Percentiles rank a stretch among this genome's conserved stretches.
phyloP scores from a whole-genome alignment of 2,888 invertebrate species.

The Synanthedon andrenaeformis region DNA sequence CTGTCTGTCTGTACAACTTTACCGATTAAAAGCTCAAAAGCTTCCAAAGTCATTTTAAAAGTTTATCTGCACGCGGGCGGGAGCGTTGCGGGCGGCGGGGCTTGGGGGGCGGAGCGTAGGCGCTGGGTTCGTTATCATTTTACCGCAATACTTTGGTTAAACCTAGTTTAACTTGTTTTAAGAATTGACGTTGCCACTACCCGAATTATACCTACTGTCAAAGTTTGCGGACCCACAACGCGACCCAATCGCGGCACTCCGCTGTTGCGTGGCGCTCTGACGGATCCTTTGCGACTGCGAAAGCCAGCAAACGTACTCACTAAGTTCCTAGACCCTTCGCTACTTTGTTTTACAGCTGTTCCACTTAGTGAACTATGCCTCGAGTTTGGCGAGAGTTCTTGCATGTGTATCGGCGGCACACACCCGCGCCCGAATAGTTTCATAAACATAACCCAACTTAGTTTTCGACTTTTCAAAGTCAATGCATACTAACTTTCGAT shows the following conservation, averaged over 20 bases:
- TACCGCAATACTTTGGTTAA: conserved; percentile 61
- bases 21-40: conserved; percentile 73
- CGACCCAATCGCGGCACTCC: conserved; percentile 11
- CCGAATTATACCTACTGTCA: conserved; percentile 57
- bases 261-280: conserved; percentile 15
- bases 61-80: conserved; percentile 68
- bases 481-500: conserved; percentile 71
- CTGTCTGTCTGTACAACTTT: conserved; percentile 73
- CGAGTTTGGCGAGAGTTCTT: conserved; percentile 68
- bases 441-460: conserved; percentile 71
- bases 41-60: conserved; percentile 73
- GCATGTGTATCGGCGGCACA: conserved; percentile 68
- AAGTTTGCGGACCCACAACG: conserved; percentile 31
- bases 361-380: conserved; percentile 70
- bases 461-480: conserved; percentile 71
- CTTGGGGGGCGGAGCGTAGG: conserved; percentile 41
- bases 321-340: conserved; percentile 70
- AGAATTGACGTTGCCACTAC: conserved; percentile 40
- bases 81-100: conserved; percentile 29
- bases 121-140: conserved; percentile 56
- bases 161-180: conserved; percentile 66
- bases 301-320: conserved; percentile 58
- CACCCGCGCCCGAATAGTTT: conserved; percentile 68
- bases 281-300: conserved; percentile 44
- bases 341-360: conserved; percentile 71